Evolutionary conservation across 2,888 invertebrate species (phyloP).

Genomic region (Macrostomum cliftonense): DNA sequence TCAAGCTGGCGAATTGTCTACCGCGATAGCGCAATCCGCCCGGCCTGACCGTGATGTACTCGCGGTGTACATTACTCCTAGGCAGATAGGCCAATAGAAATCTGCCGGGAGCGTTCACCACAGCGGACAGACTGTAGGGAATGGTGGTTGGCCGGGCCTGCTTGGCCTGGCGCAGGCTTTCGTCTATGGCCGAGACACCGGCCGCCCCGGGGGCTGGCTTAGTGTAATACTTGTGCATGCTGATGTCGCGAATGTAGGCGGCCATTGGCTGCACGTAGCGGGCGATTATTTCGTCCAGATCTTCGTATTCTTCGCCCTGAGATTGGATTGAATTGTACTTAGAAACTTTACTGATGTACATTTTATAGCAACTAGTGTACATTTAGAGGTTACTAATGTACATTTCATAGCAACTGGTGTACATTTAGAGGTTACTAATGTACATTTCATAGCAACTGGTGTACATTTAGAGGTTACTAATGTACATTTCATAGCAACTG

Average conservation of each 20-base stretch:
- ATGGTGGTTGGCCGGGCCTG: slow-evolving; percentile 44
- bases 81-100: slow-evolving; percentile 84
- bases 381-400: no score
- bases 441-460: no score
- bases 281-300: slow-evolving; percentile 94
- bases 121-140: slow-evolving; percentile 28
- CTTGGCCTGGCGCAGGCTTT: slow-evolving; percentile 67
- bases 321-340: no score
- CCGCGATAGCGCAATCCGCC: slow-evolving; percentile 72
- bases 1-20: slow-evolving; percentile 62
- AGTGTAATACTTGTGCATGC: slow-evolving; percentile 59
- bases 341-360: no score
- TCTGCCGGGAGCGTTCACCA: slow-evolving; percentile 42
- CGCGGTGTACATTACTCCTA: slow-evolving; percentile 61
- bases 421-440: no score
- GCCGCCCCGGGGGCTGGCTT: slow-evolving; percentile 46
- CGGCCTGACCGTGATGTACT: slow-evolving; percentile 71
- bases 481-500: no score
- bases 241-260: slow-evolving; percentile 66
- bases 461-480: no score
- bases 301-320: slow-evolving; percentile 64
- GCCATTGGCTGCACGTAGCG: slow-evolving; percentile 92
- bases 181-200: slow-evolving; percentile 62
- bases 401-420: no score
- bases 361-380: no score